A percentile compares a stretch with the other conserved stretches of the same genome.
phyloP scores from a whole-genome alignment of 2,888 invertebrate genomes.

The Idaea dimidiata region DNA sequence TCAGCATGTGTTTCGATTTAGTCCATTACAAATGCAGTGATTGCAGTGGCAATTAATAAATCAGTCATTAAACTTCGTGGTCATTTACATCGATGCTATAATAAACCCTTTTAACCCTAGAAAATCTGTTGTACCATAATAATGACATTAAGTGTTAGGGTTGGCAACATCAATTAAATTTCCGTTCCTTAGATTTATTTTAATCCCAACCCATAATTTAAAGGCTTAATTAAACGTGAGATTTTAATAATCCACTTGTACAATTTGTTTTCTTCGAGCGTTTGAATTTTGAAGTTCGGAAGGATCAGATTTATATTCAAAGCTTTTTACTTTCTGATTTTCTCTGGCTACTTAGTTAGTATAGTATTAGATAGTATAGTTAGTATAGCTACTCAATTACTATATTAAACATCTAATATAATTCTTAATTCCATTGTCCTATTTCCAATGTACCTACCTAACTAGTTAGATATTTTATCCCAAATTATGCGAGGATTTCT shows the following conservation, averaged over 20 bases:
- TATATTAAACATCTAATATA: no score
- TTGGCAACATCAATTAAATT: slow-evolving; percentile 12
- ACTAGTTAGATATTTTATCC: no score
- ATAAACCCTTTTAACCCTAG: slow-evolving; percentile 23
- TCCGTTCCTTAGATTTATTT: neutral
- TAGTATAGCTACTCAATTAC: no score
- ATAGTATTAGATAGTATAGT: neutral
- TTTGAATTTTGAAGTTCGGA: neutral
- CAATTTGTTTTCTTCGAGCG: neutral
- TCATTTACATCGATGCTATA: slow-evolving; percentile 16
- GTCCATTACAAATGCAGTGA: neutral
- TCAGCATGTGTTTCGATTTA: neutral
- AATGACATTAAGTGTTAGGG: slow-evolving; percentile 21
- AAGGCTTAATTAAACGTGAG: neutral
- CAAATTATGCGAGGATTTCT: no score
- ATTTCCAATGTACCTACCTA: no score
- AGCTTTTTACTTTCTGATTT: neutral
- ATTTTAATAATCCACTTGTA: neutral
- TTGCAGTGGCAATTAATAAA: slow-evolving; percentile 10
- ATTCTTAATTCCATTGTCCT: no score
- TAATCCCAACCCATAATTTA: neutral
- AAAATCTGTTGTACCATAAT: slow-evolving; percentile 20
- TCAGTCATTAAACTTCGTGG: slow-evolving; percentile 10
- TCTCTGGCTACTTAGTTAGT: neutral
- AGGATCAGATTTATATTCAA: neutral